phyloP scores from a whole-genome alignment of 2,113 vertebrate genomes.

The Dasypus novemcinctus region DNA sequence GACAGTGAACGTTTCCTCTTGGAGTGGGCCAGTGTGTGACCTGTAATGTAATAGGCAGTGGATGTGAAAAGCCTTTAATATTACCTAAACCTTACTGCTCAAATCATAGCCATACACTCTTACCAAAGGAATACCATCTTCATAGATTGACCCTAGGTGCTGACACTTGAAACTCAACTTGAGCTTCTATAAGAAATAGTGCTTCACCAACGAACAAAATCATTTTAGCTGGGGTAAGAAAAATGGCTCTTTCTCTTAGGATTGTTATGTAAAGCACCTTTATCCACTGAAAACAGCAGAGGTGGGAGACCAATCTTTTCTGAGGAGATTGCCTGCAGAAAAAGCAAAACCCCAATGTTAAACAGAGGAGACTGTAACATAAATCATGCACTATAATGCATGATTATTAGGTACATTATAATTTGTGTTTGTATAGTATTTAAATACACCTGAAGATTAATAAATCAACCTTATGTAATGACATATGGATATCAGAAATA shows the following conservation, averaged over 20 bases:
- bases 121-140: background rate
- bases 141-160: background rate
- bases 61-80: background rate
- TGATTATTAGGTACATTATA: constrained; percentile 41
- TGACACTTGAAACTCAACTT: constrained; percentile 21
- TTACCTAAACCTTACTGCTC: background rate
- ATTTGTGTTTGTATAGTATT: constrained; percentile 24
- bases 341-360: constrained; percentile 14
- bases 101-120: background rate
- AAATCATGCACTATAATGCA: constrained; percentile 13
- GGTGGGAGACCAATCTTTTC: background rate
- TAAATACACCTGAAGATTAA: constrained; percentile 65
- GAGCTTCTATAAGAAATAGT: background rate
- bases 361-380: constrained; percentile 27
- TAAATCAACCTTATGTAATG: constrained; percentile 50
- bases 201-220: background rate
- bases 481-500: constrained; percentile 62
- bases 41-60: background rate
- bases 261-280: background rate
- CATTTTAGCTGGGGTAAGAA: background rate
- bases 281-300: constrained; percentile 14
- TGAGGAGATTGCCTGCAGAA: constrained; percentile 38
- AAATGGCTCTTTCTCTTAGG: background rate
- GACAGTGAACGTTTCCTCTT: background rate
- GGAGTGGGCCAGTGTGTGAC: background rate